These are phyloP conservation scores for Cotesia vestalis DNA, from an alignment of 1,140 invertebrate species.

Conservation along the genomic window DNA sequence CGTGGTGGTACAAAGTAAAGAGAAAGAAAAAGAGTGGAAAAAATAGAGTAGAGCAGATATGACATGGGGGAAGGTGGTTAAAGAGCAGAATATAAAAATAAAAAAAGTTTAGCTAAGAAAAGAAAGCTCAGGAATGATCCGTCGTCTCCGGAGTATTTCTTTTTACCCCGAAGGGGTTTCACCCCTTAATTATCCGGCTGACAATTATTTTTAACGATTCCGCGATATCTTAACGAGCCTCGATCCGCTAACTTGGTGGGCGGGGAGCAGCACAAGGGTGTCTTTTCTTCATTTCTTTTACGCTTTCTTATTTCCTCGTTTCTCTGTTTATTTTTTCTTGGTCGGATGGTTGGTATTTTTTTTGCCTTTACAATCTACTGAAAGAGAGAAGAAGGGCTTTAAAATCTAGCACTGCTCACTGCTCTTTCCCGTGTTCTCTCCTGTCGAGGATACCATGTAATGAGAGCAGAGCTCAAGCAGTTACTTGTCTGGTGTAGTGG, in stretches of 20 bases:
- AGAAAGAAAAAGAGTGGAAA: slow-evolving; percentile 28
- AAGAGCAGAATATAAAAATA: slow-evolving; percentile 35
- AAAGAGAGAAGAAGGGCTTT: too few relatives aligned
- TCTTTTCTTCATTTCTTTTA: slow-evolving; percentile 26
- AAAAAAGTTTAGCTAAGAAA: slow-evolving; percentile 42
- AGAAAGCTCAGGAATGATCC: slow-evolving; percentile 43
- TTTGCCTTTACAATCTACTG: too few relatives aligned
- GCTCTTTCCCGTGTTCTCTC: too few relatives aligned
- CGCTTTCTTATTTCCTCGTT: neutral
- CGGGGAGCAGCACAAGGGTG: slow-evolving; percentile 31
- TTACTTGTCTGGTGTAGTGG: too few relatives aligned
- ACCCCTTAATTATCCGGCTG: slow-evolving; percentile 64
- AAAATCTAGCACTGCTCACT: too few relatives aligned
- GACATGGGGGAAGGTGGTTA: slow-evolving; percentile 27
- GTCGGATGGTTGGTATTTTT: neutral
- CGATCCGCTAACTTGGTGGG: slow-evolving; percentile 54
- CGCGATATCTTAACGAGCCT: slow-evolving; percentile 61
- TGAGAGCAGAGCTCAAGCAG: too few relatives aligned
- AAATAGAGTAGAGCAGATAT: neutral
- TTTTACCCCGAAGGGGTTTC: slow-evolving; percentile 44
- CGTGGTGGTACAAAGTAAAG: slow-evolving; percentile 6
- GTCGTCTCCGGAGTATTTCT: slow-evolving; percentile 34
- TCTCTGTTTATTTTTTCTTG: slow-evolving; percentile 3
- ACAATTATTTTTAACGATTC: slow-evolving; percentile 66
- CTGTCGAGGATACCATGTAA: too few relatives aligned